Percentiles rank a stretch among this genome's conserved stretches.
These are phyloP conservation scores for Aptenodytes forsteri DNA, from an alignment of 2,113 vertebrate species.

Conservation along the genomic window DNA sequence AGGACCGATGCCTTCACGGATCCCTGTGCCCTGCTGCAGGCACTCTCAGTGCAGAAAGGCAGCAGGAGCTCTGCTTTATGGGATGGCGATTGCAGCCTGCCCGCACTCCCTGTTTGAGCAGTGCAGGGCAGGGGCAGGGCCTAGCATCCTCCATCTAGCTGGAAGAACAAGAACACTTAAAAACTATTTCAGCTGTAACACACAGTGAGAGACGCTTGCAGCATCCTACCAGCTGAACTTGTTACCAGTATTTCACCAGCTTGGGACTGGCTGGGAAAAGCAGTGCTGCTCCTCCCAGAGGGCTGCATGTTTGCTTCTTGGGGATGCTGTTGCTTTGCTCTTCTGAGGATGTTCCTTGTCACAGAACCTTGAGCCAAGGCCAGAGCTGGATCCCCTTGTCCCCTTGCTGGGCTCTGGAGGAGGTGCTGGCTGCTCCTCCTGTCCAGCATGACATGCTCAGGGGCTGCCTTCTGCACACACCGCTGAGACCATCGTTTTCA, in stretches of 20 bases:
- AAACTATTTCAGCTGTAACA: not conserved
- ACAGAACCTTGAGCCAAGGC: not conserved
- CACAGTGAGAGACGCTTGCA: not conserved
- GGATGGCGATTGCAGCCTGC: not conserved
- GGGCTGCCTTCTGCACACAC: not conserved
- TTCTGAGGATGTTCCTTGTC: not conserved
- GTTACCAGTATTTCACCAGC: not conserved
- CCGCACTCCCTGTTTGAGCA: not conserved
- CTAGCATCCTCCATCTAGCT: rapidly evolving
- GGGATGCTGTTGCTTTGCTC: not conserved
- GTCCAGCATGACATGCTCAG: not conserved
- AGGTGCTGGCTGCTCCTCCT: not conserved
- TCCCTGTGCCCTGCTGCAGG: not conserved
- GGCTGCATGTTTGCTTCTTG: rapidly evolving
- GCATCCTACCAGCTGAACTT: not conserved
- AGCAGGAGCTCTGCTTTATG: not conserved
- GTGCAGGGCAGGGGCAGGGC: not conserved
- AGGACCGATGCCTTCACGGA: rapidly evolving
- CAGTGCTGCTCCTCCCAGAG: rapidly evolving
- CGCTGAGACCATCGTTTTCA: not conserved
- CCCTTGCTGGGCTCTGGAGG: not conserved
- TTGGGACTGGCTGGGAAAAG: not conserved
- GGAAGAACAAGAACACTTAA: not conserved
- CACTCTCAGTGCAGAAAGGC: not conserved
- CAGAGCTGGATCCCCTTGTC: not conserved